Conservation (phyloP, 2,888 invertebrate species). For the Geotrupes spiniger region DNA sequence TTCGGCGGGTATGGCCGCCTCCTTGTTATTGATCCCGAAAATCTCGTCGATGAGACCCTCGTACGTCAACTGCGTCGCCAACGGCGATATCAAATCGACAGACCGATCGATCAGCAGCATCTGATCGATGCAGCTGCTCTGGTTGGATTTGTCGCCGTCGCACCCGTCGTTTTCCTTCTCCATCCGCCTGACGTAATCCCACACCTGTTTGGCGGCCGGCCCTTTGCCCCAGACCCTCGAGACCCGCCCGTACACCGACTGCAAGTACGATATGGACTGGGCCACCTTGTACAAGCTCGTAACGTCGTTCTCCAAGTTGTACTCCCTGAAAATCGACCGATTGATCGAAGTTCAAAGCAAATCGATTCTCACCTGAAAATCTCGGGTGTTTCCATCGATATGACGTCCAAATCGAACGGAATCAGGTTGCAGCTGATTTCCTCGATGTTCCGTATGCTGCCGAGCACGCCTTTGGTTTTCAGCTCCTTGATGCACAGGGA, state of each 20-base stretch:
- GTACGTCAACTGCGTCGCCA: constrained; percentile 94
- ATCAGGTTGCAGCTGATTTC: constrained; percentile 87
- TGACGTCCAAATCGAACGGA: constrained; percentile 87
- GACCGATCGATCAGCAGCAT: constrained; percentile 86
- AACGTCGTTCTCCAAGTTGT: constrained; percentile 84
- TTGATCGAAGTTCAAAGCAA: too few relatives aligned
- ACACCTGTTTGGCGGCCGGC: constrained; percentile 80
- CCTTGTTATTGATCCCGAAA: constrained; percentile 79
- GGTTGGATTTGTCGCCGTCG: constrained; percentile 52
- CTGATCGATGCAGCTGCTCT: constrained; percentile 69
- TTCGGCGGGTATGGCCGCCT: constrained; percentile 81
- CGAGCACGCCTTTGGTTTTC: constrained; percentile 76
- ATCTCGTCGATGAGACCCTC: constrained; percentile 97
- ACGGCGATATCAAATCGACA: constrained; percentile 86
- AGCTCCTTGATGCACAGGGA: constrained; percentile 83
- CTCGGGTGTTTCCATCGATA: constrained; percentile 85
- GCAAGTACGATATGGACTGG: constrained; percentile 79
- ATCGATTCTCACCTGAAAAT: constrained; percentile 60
- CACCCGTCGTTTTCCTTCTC: constrained; percentile 58
- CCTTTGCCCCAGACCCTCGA: constrained; percentile 89
- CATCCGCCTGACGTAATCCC: constrained; percentile 79
- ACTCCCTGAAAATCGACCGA: constrained; percentile 65
- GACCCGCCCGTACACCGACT: constrained; percentile 86
- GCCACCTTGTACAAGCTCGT: constrained; percentile 86
- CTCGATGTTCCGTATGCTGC: constrained; percentile 71